Conservation (phyloP, 2,113 vertebrate species). For the Rhynchopsitta pachyrhyncha region DNA sequence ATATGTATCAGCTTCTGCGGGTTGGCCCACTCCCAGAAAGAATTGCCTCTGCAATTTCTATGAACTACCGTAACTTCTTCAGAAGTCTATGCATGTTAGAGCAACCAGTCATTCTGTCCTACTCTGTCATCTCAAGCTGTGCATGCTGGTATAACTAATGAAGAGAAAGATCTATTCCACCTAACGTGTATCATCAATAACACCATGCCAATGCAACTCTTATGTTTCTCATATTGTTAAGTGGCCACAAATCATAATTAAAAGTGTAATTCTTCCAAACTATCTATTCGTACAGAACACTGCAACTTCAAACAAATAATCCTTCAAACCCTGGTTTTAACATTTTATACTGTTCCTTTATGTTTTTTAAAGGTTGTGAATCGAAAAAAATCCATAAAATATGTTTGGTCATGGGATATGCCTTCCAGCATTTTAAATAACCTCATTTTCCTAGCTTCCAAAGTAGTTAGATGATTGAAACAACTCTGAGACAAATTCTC, state of each 20-base stretch:
- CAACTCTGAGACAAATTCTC: background rate
- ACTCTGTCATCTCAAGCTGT: background rate
- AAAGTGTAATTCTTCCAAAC: background rate
- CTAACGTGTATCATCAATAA: background rate
- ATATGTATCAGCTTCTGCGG: background rate
- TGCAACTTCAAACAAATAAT: background rate
- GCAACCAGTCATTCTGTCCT: background rate
- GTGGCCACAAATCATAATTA: conserved; percentile 22
- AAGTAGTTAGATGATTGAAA: background rate
- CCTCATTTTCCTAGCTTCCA: background rate
- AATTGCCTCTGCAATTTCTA: background rate
- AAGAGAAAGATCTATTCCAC: background rate
- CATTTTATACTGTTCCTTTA: background rate
- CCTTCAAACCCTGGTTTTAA: background rate
- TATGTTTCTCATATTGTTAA: background rate
- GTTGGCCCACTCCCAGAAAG: background rate
- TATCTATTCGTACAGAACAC: background rate
- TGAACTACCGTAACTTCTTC: background rate
- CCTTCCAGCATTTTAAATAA: background rate
- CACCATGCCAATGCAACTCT: background rate
- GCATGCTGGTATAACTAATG: background rate
- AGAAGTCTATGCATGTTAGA: background rate
- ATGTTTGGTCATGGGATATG: background rate
- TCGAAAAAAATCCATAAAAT: background rate
- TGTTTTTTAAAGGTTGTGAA: background rate